These are phyloP conservation scores for Meghimatium bilineatum DNA, from an alignment of 2,888 invertebrate genomes.

Conservation along the genomic window DNA sequence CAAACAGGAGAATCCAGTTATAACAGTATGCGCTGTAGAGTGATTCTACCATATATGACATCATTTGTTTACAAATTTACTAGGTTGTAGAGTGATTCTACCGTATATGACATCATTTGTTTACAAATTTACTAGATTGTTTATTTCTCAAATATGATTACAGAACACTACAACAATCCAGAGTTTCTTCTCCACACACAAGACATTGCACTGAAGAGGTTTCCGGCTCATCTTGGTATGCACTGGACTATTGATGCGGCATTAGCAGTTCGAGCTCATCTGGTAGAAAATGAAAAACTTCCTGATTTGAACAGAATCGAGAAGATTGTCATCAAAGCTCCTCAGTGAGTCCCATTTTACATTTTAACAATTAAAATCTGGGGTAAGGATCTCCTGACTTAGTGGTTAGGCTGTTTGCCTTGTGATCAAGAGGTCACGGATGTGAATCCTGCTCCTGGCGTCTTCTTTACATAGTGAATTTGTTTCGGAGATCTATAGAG, in stretches of 20 bases:
- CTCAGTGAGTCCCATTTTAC: conserved; percentile 43
- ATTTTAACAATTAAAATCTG: neutral
- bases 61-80: too few relatives aligned
- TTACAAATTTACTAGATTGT: neutral
- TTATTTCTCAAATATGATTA: neutral
- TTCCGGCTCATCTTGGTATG: conserved; percentile 71
- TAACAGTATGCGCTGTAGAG: too few relatives aligned
- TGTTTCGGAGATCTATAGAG: too few relatives aligned
- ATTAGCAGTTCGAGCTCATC: conserved; percentile 48
- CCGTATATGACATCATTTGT: neutral
- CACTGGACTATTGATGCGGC: conserved; percentile 68
- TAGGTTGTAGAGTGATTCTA: neutral
- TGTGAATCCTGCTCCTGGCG: too few relatives aligned
- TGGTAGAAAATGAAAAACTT: conserved; percentile 20
- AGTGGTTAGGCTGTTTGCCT: too few relatives aligned
- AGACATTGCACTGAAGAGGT: conserved; percentile 54
- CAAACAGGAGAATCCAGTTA: too few relatives aligned
- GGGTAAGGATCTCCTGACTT: too few relatives aligned
- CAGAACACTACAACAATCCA: conserved; percentile 33
- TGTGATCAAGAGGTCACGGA: too few relatives aligned
- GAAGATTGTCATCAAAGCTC: conserved; percentile 57
- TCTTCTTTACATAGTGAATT: too few relatives aligned
- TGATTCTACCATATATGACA: too few relatives aligned
- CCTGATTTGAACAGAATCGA: conserved; percentile 48
- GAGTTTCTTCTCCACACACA: conserved; percentile 48